A percentile compares a stretch with the other conserved stretches of the same genome.
Evolutionary conservation across 2,888 invertebrate species (phyloP).

Genomic region (Mythimna albipuncta): DNA sequence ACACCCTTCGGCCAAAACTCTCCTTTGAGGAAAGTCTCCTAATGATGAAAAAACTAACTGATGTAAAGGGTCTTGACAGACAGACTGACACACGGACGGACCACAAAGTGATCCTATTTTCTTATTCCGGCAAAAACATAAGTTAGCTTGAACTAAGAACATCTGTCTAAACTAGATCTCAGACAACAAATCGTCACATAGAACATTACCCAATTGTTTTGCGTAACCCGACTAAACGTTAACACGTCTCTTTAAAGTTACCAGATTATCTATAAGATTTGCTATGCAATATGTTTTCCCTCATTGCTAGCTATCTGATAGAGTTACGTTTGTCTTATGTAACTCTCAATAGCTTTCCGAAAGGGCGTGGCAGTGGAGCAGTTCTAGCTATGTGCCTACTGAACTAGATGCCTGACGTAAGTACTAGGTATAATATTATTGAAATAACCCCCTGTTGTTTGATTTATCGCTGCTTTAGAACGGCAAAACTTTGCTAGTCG

Average conservation of each 20-base stretch:
- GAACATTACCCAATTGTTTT: conserved; percentile 41
- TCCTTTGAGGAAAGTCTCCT: too few relatives aligned
- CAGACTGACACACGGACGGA: too few relatives aligned
- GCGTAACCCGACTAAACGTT: conserved; percentile 16
- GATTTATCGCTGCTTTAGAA: neutral
- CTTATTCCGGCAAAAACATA: too few relatives aligned
- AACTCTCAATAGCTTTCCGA: conserved; percentile 31
- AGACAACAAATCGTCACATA: neutral
- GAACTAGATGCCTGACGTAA: conserved; percentile 23
- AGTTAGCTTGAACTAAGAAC: too few relatives aligned
- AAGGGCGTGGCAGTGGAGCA: conserved; percentile 26
- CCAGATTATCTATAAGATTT: conserved; percentile 49
- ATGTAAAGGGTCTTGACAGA: too few relatives aligned
- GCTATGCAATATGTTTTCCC: conserved; percentile 34
- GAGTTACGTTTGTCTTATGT: conserved; percentile 30
- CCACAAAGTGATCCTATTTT: too few relatives aligned
- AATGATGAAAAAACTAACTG: too few relatives aligned
- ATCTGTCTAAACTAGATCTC: neutral
- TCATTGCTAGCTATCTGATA: conserved; percentile 41
- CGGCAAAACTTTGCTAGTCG: conserved; percentile 19
- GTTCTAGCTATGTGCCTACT: conserved; percentile 4
- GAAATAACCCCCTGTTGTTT: conserved; percentile 10
- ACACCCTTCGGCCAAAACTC: too few relatives aligned
- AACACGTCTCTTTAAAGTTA: conserved; percentile 27
- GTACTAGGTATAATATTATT: neutral